These are phyloP conservation scores for Lasiurus cinereus DNA, from an alignment of 2,113 vertebrate species.

Conservation along the genomic window DNA sequence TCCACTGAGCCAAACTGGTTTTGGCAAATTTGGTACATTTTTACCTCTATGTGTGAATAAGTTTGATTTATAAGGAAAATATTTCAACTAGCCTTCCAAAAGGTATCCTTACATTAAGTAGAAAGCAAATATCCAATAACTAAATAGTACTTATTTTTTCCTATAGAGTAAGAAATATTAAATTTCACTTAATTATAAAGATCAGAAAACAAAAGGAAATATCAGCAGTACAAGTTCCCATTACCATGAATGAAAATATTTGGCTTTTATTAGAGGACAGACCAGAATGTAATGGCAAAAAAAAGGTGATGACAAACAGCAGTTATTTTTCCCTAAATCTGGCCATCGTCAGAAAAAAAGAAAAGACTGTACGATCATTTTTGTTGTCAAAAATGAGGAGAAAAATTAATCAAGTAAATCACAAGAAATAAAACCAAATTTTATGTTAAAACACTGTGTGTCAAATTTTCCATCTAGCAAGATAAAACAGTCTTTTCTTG, in stretches of 20 bases:
- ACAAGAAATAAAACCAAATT: conserved; percentile 45
- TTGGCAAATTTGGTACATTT: not conserved
- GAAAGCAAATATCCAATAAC: conserved; percentile 19
- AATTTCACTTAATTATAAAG: conserved; percentile 75
- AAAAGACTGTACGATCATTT: not conserved
- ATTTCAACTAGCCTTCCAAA: conserved; percentile 35
- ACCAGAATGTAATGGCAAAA: not conserved
- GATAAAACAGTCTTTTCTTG: not conserved
- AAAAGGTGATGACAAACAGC: not conserved
- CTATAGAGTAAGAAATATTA: conserved; percentile 33
- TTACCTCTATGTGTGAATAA: not conserved
- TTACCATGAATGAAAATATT: conserved; percentile 60
- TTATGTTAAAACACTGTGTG: not conserved
- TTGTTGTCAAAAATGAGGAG: not conserved
- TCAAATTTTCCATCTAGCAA: not conserved
- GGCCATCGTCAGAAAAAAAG: not conserved
- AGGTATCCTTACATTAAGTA: conserved; percentile 58
- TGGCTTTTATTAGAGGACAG: conserved; percentile 54
- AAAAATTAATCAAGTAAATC: conserved; percentile 18
- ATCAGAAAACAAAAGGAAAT: conserved; percentile 61
- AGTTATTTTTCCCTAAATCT: not conserved
- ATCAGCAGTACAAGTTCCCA: conserved; percentile 47
- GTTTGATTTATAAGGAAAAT: conserved; percentile 60
- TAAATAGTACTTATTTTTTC: conserved; percentile 4
- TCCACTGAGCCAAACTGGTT: too few relatives aligned